Evolutionary conservation across 2,797 vertebrate species (phyloP).

Genomic region (Onychomys leucogaster): DNA sequence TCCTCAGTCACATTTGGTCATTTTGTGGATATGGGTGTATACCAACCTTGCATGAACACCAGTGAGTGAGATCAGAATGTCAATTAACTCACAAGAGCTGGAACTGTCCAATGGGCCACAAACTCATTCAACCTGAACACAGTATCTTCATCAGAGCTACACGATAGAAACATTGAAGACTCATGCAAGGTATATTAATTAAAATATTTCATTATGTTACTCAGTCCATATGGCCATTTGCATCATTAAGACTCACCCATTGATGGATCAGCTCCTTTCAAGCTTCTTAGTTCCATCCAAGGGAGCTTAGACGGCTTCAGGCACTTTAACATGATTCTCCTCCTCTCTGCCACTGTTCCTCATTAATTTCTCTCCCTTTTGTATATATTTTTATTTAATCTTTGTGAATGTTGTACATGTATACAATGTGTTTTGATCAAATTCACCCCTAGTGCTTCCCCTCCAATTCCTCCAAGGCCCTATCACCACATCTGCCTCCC

Average conservation of each 20-base stretch:
- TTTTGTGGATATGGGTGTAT: background rate
- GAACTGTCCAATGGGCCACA: background rate
- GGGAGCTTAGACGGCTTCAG: background rate
- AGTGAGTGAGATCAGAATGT: background rate
- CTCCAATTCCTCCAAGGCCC: background rate
- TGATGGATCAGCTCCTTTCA: background rate
- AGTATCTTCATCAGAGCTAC: background rate
- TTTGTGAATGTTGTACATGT: background rate
- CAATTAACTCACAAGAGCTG: slow-evolving; percentile 47
- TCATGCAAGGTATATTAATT: slow-evolving; percentile 28
- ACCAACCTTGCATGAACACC: background rate
- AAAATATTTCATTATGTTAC: slow-evolving; percentile 13
- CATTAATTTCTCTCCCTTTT: background rate
- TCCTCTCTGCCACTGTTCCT: background rate
- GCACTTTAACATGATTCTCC: background rate
- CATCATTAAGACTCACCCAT: background rate
- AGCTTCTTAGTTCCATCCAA: background rate
- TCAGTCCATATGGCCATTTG: background rate
- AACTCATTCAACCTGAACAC: background rate
- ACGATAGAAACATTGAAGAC: background rate
- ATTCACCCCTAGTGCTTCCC: background rate
- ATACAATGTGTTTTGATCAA: background rate
- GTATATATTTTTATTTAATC: background rate
- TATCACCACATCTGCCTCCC: background rate
- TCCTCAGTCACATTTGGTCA: background rate